Evolutionary conservation across 1,140 invertebrate genomes (phyloP), one percentile per base, ranked within the genome.

Genomic region (Octopus bimaculoides): DNA sequence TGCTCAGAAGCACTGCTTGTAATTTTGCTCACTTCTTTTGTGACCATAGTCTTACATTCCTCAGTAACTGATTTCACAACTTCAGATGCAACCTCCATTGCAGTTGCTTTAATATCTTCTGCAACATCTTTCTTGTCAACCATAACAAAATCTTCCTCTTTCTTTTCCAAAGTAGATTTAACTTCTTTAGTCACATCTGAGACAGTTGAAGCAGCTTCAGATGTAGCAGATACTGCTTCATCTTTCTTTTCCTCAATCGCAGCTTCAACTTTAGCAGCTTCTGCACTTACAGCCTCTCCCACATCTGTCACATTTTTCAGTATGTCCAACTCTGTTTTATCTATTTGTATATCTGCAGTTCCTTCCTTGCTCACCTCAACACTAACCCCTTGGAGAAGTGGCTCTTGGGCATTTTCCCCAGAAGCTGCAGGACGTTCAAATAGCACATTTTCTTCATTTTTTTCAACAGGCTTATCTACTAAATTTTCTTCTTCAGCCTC

Each of bases 401-500:
- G 74, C 17, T 52, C 52, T 41, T 75, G 74, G 17, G 74, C 74
- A 75, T 75, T 75, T 75, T 75, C 74, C 17, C 74, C 74, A 52
- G 17, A 41, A 14, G 74, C 74, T 52, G 74, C 74, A 41, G 74
- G 26, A 52, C 74, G 26, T 53, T 75, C 74, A 75, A 75, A 75
- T 53, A 75, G 52, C 20, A 75, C 74, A 75, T 75, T 75, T 75
- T 75, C 74, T 52, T 75, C 74, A 52, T 75, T 75, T 75, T 75
- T 75, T 10, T 75, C 74, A 26, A 14, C 74, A 53, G 74, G 74
- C 52, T 75, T 75, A 52, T 75, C 74, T 14, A 75, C 74, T 75
- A 75, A 41, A 75, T 75, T 75, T 41, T 75, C 74, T 41, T 75
- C 74, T 41, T 75, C 74, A 52, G 81, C 81, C 75, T 82, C 81